A percentile compares a stretch with the other conserved stretches of the same genome.
phyloP scores from a whole-genome alignment of 1,140 invertebrate genomes.

The Lasioglossum baleicum region DNA sequence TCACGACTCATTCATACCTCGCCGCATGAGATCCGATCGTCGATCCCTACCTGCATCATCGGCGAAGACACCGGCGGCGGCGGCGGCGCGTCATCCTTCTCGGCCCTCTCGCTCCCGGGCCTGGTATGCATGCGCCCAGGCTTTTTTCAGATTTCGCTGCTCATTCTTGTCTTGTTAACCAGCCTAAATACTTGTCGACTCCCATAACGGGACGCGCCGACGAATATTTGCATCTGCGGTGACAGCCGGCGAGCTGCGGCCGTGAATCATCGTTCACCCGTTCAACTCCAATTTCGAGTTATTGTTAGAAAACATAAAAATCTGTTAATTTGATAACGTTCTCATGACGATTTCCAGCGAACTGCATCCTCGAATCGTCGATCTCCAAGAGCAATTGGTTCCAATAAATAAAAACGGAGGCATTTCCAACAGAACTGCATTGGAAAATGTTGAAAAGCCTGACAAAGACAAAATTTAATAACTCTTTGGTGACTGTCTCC shows the following conservation, averaged over 20 bases:
- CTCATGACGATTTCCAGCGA: too few relatives aligned
- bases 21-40: conserved; percentile 70
- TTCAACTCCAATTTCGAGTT: neutral
- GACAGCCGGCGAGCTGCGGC: too few relatives aligned
- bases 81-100: conserved; percentile 49
- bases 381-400: too few relatives aligned
- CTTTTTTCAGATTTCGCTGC: conserved; percentile 45
- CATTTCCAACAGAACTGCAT: too few relatives aligned
- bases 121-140: conserved; percentile 39
- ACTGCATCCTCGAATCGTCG: too few relatives aligned
- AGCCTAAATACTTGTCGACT: conserved; percentile 27
- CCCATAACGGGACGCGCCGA: neutral
- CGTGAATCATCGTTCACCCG: neutral
- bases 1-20: conserved; percentile 75
- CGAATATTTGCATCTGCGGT: too few relatives aligned
- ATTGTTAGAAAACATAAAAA: too few relatives aligned
- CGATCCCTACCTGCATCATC: conserved; percentile 58
- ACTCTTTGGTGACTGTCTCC: too few relatives aligned
- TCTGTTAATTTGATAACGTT: too few relatives aligned
- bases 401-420: too few relatives aligned
- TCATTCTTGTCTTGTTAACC: conserved; percentile 35
- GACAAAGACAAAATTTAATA: too few relatives aligned
- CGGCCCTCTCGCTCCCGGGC: conserved; percentile 10
- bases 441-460: too few relatives aligned
- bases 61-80: conserved; percentile 41